Evolutionary conservation across 2,113 vertebrate species (phyloP), one percentile per base, ranked within the genome.

Genomic region (Triplophysa dalaica): DNA sequence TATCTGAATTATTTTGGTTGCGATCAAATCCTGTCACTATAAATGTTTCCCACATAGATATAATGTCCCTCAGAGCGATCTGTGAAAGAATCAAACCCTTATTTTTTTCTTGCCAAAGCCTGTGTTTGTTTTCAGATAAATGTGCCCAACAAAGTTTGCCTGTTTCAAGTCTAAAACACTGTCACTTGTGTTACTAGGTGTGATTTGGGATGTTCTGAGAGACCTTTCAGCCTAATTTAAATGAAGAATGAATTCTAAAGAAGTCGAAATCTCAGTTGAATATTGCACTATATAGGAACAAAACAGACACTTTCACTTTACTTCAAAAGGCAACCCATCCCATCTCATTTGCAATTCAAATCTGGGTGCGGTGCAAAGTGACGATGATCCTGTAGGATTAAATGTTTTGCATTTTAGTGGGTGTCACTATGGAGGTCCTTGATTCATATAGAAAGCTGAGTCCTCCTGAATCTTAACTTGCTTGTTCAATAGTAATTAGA

Each of bases 51-150:
- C 62, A 68, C 54, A 67, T 65, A 80, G 65, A 70, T 80, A 80
- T 80, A 79, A 83, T 65, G 45, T 10, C 12, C 58, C 74, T 85
- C 85, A 38, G 38, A 69, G 45, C 16, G 58, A 81, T 22, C 66
- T 72, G 45, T 33, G 22, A 22, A 2, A 17, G 70, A 13, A 1
- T 21, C 65, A 73, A 72, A 70, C 24, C 52, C 7, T 82, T 10
- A 1, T n/a, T 65, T 60, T 65, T 73, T 50, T 41, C 24, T 67
- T 33, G 19, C 65, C 19, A 54, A 70, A 70, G 26, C 50, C 19
- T 29, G 8, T 29, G 16, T 56, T 72, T 72, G 56, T 52, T 33
- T 21, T 41, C 8, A 43, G 60, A 41, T 16, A 22, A 60, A 38
- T 54, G 0, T 50, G 12, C 2, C 24, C 12, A 8, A 50, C 8